A percentile compares a stretch with the other conserved stretches of the same genome.
phyloP scores from a whole-genome alignment of 2,797 vertebrate genomes.

The Columba guinea region DNA sequence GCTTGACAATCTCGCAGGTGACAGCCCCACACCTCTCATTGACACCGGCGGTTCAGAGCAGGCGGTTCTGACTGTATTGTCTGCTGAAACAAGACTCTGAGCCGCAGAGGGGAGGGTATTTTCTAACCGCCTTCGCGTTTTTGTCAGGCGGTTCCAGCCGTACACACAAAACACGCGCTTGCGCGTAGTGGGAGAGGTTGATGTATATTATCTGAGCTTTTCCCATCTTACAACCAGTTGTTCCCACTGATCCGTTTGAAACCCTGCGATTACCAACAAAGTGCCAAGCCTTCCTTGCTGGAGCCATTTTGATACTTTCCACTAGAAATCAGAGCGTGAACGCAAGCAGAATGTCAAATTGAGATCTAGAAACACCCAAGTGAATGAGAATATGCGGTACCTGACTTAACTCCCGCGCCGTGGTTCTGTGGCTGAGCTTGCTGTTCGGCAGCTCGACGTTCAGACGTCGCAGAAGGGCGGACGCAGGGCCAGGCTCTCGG shows the following conservation, averaged over 20 bases:
- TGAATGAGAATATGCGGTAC: background rate
- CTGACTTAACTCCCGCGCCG: background rate
- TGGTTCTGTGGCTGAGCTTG: background rate
- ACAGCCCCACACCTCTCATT: background rate
- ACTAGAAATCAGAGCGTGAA: background rate
- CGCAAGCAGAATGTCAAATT: background rate
- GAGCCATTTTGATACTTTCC: background rate
- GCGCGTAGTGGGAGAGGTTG: background rate
- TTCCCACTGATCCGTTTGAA: background rate
- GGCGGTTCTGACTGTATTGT: background rate
- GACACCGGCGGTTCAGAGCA: background rate
- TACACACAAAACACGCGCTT: no score
- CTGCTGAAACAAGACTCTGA: background rate
- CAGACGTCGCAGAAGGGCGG: background rate
- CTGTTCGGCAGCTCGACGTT: background rate
- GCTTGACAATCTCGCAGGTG: constrained; percentile 99
- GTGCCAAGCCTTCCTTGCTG: background rate
- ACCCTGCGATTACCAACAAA: background rate
- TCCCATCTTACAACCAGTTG: background rate
- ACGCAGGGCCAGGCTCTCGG: background rate
- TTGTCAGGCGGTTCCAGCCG: background rate
- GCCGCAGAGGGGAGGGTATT: background rate
- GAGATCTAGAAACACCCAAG: background rate
- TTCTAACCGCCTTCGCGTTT: background rate
- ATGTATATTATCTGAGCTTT: background rate